A percentile compares a stretch with the other conserved stretches of the same genome.
Conservation (phyloP, 2,113 vertebrate species). For the Dicrurus megarhynchus region DNA sequence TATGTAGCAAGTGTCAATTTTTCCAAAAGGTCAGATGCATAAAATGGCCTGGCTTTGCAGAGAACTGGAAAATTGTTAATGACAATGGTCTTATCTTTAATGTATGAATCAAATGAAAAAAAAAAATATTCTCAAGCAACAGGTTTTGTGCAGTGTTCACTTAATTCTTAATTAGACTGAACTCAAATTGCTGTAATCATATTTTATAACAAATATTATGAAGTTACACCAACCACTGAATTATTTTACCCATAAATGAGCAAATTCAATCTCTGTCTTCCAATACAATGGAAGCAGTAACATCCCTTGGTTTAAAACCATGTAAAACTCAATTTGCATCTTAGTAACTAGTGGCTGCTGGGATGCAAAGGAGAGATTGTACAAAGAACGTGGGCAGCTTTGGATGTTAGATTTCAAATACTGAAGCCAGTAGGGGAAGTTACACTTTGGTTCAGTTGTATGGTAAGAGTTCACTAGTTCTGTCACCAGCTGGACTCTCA, state of each 20-base stretch:
- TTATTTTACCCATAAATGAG: not conserved
- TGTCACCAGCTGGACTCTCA: not conserved
- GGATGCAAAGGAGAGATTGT: not conserved
- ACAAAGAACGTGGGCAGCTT: not conserved
- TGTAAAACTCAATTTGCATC: not conserved
- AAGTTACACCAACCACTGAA: not conserved
- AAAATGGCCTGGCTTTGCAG: not conserved
- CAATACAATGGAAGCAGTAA: not conserved
- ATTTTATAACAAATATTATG: not conserved
- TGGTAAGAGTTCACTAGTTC: not conserved
- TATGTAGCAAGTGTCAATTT: not conserved
- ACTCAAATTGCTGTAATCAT: not conserved
- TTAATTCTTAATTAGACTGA: not conserved
- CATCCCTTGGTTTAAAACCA: not conserved
- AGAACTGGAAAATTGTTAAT: not conserved
- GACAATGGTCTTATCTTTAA: not conserved
- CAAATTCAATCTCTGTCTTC: not conserved
- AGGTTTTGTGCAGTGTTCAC: not conserved
- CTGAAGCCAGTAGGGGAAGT: not conserved
- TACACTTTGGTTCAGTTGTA: not conserved
- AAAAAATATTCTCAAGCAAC: not conserved
- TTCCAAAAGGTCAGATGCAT: not conserved
- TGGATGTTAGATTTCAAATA: not conserved
- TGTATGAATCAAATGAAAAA: not conserved
- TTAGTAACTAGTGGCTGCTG: not conserved